A percentile compares a stretch with the other conserved stretches of the same genome.
Evolutionary conservation across 2,113 vertebrate species (phyloP).

Genomic region (Tringa solitaria): DNA sequence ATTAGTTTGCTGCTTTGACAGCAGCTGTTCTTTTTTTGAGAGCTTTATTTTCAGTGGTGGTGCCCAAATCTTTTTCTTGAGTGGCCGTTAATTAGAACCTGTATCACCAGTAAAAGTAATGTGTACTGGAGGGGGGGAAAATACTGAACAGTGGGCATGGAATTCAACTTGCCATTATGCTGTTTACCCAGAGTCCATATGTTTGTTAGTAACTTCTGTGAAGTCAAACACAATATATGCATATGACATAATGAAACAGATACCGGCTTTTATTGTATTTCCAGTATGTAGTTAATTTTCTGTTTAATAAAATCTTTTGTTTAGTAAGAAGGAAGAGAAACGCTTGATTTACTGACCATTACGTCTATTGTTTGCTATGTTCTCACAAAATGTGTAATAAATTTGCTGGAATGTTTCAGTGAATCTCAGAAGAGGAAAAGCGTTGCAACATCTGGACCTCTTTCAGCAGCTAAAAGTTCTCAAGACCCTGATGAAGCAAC

Average conservation of each 20-base stretch:
- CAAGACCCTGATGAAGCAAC: slow-evolving; percentile 57
- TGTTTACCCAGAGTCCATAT: not conserved
- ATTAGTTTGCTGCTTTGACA: not conserved
- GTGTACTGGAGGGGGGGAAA: not conserved
- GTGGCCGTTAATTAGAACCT: not conserved
- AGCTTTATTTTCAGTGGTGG: not conserved
- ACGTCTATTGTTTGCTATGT: not conserved
- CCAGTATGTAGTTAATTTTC: not conserved
- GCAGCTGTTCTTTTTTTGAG: not conserved
- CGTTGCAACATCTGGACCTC: slow-evolving; percentile 65
- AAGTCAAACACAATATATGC: not conserved
- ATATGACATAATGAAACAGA: not conserved
- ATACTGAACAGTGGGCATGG: not conserved
- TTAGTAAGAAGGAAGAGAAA: not conserved
- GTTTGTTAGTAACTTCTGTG: not conserved
- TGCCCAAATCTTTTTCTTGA: not conserved
- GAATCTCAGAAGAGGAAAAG: slow-evolving; percentile 87
- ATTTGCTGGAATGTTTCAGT: slow-evolving; percentile 73
- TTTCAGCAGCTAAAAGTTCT: slow-evolving; percentile 65
- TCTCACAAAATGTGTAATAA: not conserved
- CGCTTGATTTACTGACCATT: not conserved
- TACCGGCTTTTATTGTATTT: not conserved
- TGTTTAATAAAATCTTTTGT: not conserved
- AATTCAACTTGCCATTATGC: not conserved
- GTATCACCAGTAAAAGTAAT: not conserved